Base-by-base conservation (phyloP, 2,888 invertebrate species). In the Polydrusus pterygomalis region DNA sequence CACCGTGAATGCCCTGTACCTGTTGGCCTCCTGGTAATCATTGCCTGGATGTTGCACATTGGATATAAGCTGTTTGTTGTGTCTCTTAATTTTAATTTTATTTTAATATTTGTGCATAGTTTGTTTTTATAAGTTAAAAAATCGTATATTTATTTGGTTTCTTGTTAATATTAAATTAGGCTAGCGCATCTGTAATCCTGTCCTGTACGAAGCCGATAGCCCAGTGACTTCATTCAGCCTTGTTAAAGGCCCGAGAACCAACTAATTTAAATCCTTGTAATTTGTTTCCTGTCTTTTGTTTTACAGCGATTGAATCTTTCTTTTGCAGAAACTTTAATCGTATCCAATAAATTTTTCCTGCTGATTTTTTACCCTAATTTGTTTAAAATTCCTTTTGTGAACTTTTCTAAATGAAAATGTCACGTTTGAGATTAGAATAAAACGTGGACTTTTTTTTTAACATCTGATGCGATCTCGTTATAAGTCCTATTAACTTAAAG, bases 231-330 rank as follows among this genome's bases (percentile, higher is more conserved):
- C 47, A 63, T 74, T 74, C 68, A 63, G 68, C 54, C 75, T 76
- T 71, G 75, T 76, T 75, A 75, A 67, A 75, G 71, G 60, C 65
- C 75, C 43, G 49, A 62, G 68, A 68, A 72, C 68, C 67, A 63
- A 79, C 80, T 81, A 81, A 81, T 80, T 79, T 81, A 75, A 79
- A 80, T 75, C 79, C 81, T 79, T 81, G 81, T 82, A 83, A 83
- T 82, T 81, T 82, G 80, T 81, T 80, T 80, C 78, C 75, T 77
- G 77, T 79, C 80, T 77, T 76, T 72, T 71, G 78, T 74, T 79
- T 79, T 80, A 81, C 63, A 43, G 63, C 71, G 60, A 72, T 76
- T 72, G 71, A 76, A 72, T 76, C 71, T 76, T 76, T 71, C 72
- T 54, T 63, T 43, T 68, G 49, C 72, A 72, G 75, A 76, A 54